These are phyloP conservation scores for Drosophila subobscura DNA, from an alignment of 1,140 invertebrate species.

Conservation along the genomic window DNA sequence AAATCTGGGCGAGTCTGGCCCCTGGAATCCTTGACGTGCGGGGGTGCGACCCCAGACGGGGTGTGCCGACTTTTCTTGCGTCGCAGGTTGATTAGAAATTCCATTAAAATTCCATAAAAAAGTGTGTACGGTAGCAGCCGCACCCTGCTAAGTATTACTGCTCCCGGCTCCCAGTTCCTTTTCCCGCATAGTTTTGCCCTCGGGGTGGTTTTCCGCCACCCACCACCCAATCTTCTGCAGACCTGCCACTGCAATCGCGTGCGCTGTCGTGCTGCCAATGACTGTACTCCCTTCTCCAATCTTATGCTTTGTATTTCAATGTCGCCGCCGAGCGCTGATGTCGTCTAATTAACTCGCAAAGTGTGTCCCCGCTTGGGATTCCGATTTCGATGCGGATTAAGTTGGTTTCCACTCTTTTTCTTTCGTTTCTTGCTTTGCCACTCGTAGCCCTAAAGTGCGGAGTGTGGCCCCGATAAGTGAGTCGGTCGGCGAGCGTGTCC, in stretches of 20 bases:
- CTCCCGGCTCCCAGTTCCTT: conserved; percentile 17
- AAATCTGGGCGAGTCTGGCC: conserved; percentile 64
- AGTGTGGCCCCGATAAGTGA: conserved; percentile 72
- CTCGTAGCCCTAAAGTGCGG: conserved; percentile 35
- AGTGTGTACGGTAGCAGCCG: conserved; percentile 48
- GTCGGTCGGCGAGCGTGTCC: conserved; percentile 65
- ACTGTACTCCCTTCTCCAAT: conserved; percentile 20
- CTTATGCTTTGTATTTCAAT: conserved; percentile 43
- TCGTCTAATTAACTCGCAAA: conserved; percentile 78
- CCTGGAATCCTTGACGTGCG: conserved; percentile 2
- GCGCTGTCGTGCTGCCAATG: conserved; percentile 40
- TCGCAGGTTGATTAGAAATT: conserved; percentile 78
- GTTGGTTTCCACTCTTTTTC: conserved; percentile 16
- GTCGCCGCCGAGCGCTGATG: conserved; percentile 42
- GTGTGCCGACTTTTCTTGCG: conserved; percentile 35
- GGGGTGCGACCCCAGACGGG: conserved; percentile 45
- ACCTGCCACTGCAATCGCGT: conserved; percentile 37
- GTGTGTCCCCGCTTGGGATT: conserved; percentile 68
- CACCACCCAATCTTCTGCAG: conserved; percentile 19
- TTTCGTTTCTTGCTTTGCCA: neutral
- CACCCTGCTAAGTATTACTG: conserved; percentile 22
- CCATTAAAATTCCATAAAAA: conserved; percentile 77
- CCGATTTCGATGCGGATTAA: conserved; percentile 33
- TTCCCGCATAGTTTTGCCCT: conserved; percentile 26
- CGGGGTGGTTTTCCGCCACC: conserved; percentile 29